Conservation (phyloP, 2,113 vertebrate genomes). For the Platichthys flesus region DNA sequence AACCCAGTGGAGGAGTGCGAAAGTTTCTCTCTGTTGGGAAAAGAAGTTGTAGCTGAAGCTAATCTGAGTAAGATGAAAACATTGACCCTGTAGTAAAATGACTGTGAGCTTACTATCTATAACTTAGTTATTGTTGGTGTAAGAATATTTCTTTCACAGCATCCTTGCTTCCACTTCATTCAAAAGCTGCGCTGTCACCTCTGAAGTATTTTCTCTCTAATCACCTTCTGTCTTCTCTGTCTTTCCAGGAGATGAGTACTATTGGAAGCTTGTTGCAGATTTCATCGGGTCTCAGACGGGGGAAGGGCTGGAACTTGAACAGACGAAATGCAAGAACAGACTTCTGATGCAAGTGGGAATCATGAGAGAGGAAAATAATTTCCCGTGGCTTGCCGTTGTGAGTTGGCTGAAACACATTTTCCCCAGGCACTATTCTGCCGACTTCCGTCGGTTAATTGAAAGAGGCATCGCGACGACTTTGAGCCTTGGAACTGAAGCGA, state of each 20-base stretch:
- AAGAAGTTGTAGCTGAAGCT: slow-evolving; percentile 59
- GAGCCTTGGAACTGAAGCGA: slow-evolving; percentile 71
- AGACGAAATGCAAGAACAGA: slow-evolving; percentile 73
- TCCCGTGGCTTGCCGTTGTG: slow-evolving; percentile 72
- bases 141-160: too few relatives aligned
- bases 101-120: neutral
- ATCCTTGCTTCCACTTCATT: neutral
- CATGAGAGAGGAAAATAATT: slow-evolving; percentile 79
- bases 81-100: neutral
- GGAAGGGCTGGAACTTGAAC: slow-evolving; percentile 67
- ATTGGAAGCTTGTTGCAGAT: slow-evolving; percentile 79
- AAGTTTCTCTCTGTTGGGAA: slow-evolving; percentile 64
- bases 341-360: slow-evolving; percentile 82
- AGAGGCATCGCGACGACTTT: slow-evolving; percentile 73
- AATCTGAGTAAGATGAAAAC: slow-evolving; percentile 79
- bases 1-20: slow-evolving; percentile 72
- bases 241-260: slow-evolving; percentile 80
- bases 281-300: slow-evolving; percentile 80
- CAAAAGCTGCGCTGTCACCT: neutral
- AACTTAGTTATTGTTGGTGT: neutral
- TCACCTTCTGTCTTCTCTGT: slow-evolving; percentile 3
- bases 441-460: slow-evolving; percentile 81
- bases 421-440: slow-evolving; percentile 69
- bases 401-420: slow-evolving; percentile 81
- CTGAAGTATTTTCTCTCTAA: neutral